Conservation (phyloP, 2,888 invertebrate genomes). For the Cylindroiulus punctatus region DNA sequence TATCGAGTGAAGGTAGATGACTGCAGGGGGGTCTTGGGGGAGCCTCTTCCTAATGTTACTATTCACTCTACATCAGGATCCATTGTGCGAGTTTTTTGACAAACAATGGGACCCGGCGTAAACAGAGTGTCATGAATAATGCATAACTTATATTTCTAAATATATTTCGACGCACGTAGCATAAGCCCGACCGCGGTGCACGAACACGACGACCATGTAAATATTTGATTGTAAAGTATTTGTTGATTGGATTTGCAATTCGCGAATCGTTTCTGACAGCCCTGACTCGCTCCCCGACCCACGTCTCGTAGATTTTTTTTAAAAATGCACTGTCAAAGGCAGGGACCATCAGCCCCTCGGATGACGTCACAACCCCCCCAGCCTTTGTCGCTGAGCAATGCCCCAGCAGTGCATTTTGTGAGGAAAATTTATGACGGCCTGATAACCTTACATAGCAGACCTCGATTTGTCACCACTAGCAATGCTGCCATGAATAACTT, state of each 20-base stretch:
- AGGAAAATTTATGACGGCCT: background rate
- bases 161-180: conserved; percentile 42
- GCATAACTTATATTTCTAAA: conserved; percentile 44
- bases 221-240: conserved; percentile 45
- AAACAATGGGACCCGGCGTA: conserved; percentile 30
- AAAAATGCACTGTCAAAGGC: background rate
- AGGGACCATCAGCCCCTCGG: background rate
- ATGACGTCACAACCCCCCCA: background rate
- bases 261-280: background rate
- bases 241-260: conserved; percentile 35
- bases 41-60: conserved; percentile 6
- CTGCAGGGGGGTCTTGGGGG: background rate
- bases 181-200: background rate
- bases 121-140: conserved; percentile 47
- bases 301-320: background rate
- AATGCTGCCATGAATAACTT: background rate
- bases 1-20: background rate
- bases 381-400: background rate
- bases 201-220: conserved; percentile 33
- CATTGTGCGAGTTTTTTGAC: conserved; percentile 30
- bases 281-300: background rate
- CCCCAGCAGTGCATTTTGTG: background rate
- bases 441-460: background rate
- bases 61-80: conserved; percentile 47
- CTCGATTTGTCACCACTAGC: background rate